Conservation (phyloP, 2,113 vertebrate species). For the Equus przewalskii region DNA sequence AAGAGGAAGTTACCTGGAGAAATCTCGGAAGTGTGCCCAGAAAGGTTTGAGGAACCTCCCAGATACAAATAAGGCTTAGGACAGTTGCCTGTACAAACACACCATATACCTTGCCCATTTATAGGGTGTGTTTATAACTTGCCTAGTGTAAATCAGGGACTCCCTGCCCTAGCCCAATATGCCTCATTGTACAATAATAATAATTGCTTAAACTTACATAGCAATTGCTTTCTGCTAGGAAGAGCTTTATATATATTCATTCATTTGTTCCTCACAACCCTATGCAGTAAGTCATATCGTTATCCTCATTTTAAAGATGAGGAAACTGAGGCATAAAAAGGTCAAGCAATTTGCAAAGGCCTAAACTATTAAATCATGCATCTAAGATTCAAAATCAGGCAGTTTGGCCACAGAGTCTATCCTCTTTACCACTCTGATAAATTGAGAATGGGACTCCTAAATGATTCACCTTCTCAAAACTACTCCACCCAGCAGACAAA, state of each 20-base stretch:
- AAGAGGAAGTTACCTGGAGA: conserved; percentile 32
- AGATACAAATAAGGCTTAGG: not conserved
- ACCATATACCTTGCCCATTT: not conserved
- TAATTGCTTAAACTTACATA: conserved; percentile 18
- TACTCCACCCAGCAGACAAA: not conserved
- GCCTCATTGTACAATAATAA: not conserved
- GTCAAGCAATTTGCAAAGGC: not conserved
- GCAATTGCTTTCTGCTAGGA: not conserved
- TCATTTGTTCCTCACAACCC: not conserved
- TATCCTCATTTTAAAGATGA: conserved; percentile 34
- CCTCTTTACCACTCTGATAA: not conserved
- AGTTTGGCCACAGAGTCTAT: not conserved
- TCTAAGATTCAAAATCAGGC: conserved; percentile 41
- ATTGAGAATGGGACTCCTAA: not conserved
- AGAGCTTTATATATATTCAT: not conserved
- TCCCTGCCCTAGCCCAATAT: not conserved
- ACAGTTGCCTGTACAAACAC: not conserved
- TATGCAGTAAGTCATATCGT: not conserved
- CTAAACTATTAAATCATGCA: conserved; percentile 8
- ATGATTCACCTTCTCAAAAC: conserved; percentile 50
- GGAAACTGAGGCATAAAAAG: conserved; percentile 10
- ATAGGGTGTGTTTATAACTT: not conserved
- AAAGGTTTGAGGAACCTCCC: conserved; percentile 22
- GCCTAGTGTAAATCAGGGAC: not conserved
- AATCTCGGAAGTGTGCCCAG: not conserved